A percentile compares a stretch with the other conserved stretches of the same genome.
Evolutionary conservation across 2,888 invertebrate species (phyloP).

Genomic region (Creontiades dilutus): DNA sequence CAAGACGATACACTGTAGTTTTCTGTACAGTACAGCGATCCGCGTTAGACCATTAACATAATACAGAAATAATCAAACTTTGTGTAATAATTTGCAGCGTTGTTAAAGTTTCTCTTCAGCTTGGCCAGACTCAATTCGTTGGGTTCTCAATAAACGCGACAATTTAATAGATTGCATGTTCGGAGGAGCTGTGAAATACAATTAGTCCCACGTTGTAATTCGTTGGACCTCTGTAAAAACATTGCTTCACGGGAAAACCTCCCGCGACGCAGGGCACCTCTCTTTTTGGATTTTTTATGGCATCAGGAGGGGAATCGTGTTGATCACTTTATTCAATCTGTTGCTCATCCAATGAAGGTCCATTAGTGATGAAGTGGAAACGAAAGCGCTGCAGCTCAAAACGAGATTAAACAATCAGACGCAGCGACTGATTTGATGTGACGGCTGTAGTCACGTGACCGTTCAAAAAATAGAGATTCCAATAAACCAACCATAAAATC

Average conservation of each 20-base stretch:
- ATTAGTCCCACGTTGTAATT: not conserved
- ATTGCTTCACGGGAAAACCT: not conserved
- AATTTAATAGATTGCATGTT: not conserved
- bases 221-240: constrained; percentile 1
- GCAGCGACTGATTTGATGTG: constrained; percentile 54
- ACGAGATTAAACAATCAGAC: constrained; percentile 54
- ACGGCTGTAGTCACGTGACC: constrained; percentile 46
- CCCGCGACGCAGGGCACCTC: not conserved
- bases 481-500: constrained; percentile 68
- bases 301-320: constrained; percentile 48
- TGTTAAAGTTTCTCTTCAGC: no score
- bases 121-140: no score
- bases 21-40: no score
- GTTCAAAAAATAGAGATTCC: not conserved
- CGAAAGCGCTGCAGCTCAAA: constrained; percentile 49
- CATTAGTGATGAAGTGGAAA: constrained; percentile 58
- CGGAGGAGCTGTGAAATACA: not conserved
- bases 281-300: not conserved
- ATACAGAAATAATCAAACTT: no score
- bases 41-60: no score
- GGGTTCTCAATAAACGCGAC: not conserved
- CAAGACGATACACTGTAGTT: no score
- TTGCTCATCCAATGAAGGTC: constrained; percentile 62
- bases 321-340: constrained; percentile 64
- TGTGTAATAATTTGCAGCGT: no score